Base-by-base conservation (phyloP, 92 coral and sea anemone genomes). In the Isaurus tuberculatus region DNA sequence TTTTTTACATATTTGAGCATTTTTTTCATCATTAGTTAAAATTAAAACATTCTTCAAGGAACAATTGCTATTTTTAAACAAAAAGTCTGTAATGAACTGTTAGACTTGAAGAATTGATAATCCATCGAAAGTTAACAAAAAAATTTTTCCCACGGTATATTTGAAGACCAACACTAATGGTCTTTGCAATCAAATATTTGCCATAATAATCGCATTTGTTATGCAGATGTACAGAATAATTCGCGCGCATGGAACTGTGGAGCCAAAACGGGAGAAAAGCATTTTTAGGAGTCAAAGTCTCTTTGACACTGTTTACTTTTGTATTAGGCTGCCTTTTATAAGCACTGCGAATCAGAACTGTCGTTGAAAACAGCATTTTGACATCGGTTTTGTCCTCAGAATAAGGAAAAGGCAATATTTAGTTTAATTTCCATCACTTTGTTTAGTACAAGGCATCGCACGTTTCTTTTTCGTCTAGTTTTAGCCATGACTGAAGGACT, bases 201-300 rank as follows among this genome's bases (percentile, higher is more conserved):
- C 82, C 49, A 58, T 27, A 15, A 66, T 51, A 74, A 34, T n/a
- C 49, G 20, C 82, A 77, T 77, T 77, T 77, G 82, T 77, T 77
- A 77, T 77, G 69, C 82, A 77, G 82, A 77, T 77, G 82, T 58
- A 0, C 48, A 20, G 33, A 40, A 16, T 28, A 0, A 19, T 29
- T 17, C 64, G 57, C 43, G 66, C 44, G 31, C 40, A 28, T 28
- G 36, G 68, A 61, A 15, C 29, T 16, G 20, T 42, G 17, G 29
- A 33, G 70, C n/a, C n/a, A n/a, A 42, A 77, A 58, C 58, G 70
- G 70, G 82, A 57, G 33, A 77, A 77, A 55, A 60, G 29, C 22
- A 69, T 53, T 77, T 58, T 25, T 25, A 57, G 33, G 57, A 77
- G 68, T 58, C 69, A 61, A 77, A 77, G 78, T 51, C 51, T 55